Conservation (phyloP, 2,888 invertebrate genomes). For the Drosophila formosana region DNA sequence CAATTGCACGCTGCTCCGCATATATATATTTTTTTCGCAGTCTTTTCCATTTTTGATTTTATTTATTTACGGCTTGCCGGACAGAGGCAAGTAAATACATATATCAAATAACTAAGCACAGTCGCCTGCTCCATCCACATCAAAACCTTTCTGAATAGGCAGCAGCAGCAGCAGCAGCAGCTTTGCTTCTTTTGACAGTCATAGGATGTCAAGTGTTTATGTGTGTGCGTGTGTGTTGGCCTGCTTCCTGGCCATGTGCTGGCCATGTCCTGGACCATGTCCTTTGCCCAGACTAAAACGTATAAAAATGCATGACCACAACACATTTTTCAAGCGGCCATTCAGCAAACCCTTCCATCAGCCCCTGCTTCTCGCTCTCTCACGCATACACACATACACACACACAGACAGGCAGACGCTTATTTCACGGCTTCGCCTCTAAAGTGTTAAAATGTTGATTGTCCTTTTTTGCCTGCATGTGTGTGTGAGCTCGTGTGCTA, state of each 20-base stretch:
- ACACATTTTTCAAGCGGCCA: slow-evolving; percentile 70
- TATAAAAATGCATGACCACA: slow-evolving; percentile 80
- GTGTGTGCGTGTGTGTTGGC: slow-evolving; percentile 20
- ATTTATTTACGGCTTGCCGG: slow-evolving; percentile 28
- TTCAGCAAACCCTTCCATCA: slow-evolving; percentile 39
- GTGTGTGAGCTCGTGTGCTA: slow-evolving; percentile 41
- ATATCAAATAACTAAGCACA: slow-evolving; percentile 48
- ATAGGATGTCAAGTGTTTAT: slow-evolving; percentile 64
- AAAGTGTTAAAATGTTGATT: slow-evolving; percentile 81
- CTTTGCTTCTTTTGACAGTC: slow-evolving; percentile 54
- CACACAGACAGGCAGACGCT: slow-evolving; percentile 24
- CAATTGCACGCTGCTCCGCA: slow-evolving; percentile 4
- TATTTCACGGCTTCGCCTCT: slow-evolving; percentile 61
- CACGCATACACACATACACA: slow-evolving; percentile 10
- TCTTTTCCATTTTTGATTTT: neutral
- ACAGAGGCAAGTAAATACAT: slow-evolving; percentile 40
- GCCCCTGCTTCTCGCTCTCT: neutral
- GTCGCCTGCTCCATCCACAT: neutral
- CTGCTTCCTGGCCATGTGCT: slow-evolving; percentile 51
- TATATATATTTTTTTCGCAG: neutral
- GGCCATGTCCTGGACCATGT: slow-evolving; percentile 34
- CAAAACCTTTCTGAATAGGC: no score
- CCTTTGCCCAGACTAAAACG: slow-evolving; percentile 45
- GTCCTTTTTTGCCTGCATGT: slow-evolving; percentile 67
- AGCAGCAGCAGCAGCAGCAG: neutral